phyloP scores from a whole-genome alignment of 2,888 invertebrate species.

The Altica lythri region DNA sequence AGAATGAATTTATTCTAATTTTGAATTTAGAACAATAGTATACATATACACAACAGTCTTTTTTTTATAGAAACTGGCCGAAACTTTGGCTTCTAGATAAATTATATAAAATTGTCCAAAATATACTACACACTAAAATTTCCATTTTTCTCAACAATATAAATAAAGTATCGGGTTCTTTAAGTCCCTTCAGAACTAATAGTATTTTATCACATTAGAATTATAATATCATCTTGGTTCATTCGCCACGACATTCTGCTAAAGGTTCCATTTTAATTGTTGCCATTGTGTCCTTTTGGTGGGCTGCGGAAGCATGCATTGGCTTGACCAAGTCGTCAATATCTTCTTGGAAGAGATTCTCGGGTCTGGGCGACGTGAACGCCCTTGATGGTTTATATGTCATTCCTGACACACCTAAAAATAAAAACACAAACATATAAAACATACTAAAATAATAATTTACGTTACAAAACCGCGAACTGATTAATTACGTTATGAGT shows the following conservation, averaged over 20 bases:
- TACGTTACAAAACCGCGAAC: background rate
- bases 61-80: slow-evolving; percentile 63
- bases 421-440: background rate
- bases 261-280: slow-evolving; percentile 76
- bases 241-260: slow-evolving; percentile 69
- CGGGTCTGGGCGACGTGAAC: slow-evolving; percentile 67
- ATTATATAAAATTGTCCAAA: slow-evolving; percentile 57
- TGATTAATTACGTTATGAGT: too few relatives aligned
- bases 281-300: slow-evolving; percentile 61
- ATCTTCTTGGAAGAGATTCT: slow-evolving; percentile 67
- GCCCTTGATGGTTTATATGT: slow-evolving; percentile 66
- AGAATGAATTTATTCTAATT: slow-evolving; percentile 51
- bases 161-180: slow-evolving; percentile 36
- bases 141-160: slow-evolving; percentile 42
- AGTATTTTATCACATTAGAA: slow-evolving; percentile 58
- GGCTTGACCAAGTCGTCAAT: slow-evolving; percentile 68
- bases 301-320: slow-evolving; percentile 57
- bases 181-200: slow-evolving; percentile 44
- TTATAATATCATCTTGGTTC: slow-evolving; percentile 59
- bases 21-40: slow-evolving; percentile 58
- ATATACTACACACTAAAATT: slow-evolving; percentile 53
- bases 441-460: slow-evolving; percentile 42
- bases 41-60: slow-evolving; percentile 74
- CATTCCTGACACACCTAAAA: slow-evolving; percentile 65
- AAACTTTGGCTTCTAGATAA: slow-evolving; percentile 61